These are phyloP conservation scores for Apostichopus californicus DNA, from an alignment of 35 echinoderm and acorn worm genomes.

Conservation along the genomic window DNA sequence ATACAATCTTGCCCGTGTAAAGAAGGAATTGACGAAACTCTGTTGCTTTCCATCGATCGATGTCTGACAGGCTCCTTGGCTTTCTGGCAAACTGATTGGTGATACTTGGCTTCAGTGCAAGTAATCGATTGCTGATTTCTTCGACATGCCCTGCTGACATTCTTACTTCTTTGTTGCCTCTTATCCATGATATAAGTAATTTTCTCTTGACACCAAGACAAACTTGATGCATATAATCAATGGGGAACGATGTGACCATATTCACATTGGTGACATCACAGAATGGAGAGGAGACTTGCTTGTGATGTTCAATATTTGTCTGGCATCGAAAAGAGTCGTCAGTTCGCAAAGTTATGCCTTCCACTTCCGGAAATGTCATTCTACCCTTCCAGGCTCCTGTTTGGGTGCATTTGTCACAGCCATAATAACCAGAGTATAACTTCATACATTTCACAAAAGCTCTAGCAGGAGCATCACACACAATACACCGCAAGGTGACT, in stretches of 20 bases:
- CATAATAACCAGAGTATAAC: conserved; percentile 62
- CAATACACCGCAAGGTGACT: too few relatives aligned
- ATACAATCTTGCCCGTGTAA: conserved; percentile 59
- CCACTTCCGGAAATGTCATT: conserved; percentile 63
- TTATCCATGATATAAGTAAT: conserved; percentile 62
- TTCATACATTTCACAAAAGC: conserved; percentile 6
- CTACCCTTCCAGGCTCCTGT: conserved; percentile 72
- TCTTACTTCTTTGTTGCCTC: conserved; percentile 59
- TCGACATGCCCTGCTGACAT: conserved; percentile 43
- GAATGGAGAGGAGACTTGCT: neutral
- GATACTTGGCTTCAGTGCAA: conserved; percentile 15
- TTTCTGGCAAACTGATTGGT: conserved; percentile 57
- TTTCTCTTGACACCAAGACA: conserved; percentile 73
- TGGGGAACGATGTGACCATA: conserved; percentile 9
- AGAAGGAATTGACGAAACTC: conserved; percentile 63
- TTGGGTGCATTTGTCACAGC: conserved; percentile 73
- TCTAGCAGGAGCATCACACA: too few relatives aligned
- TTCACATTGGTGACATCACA: neutral
- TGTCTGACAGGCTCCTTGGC: conserved; percentile 54
- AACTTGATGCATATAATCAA: conserved; percentile 73
- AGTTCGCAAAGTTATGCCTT: conserved; percentile 57
- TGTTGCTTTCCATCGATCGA: conserved; percentile 84
- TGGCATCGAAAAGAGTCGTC: conserved; percentile 64
- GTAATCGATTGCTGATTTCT: conserved; percentile 63
- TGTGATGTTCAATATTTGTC: conserved; percentile 58